phyloP scores from a whole-genome alignment of 2,797 vertebrate species.

The Poeciliopsis paucimaculata region DNA sequence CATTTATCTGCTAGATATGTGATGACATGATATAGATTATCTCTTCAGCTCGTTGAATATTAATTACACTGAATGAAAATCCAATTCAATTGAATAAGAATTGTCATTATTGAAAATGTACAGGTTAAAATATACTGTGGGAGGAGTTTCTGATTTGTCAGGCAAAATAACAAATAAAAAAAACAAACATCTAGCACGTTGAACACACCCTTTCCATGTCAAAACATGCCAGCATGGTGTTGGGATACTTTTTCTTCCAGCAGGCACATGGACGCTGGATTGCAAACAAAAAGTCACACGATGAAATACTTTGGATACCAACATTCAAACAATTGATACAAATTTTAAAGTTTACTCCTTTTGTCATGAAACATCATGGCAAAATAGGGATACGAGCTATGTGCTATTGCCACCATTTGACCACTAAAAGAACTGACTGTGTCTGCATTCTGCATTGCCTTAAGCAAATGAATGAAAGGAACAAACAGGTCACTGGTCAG shows the following conservation, averaged over 20 bases:
- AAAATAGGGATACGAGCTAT: neutral
- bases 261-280: neutral
- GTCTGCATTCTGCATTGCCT: conserved; percentile 10
- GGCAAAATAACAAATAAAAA: no score
- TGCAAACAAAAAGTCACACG: neutral
- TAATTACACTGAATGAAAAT: no score
- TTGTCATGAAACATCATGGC: neutral
- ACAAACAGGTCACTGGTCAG: conserved; percentile 62
- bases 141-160: no score
- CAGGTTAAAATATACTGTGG: no score
- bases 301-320: neutral
- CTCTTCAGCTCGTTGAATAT: no score
- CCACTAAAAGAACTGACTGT: neutral
- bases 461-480: conserved; percentile 43
- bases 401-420: neutral
- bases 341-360: neutral
- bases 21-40: no score
- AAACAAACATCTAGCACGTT: no score
- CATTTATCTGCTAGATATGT: no score
- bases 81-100: no score
- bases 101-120: no score
- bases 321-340: neutral
- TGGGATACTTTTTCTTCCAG: neutral
- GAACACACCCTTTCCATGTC: neutral
- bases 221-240: neutral